Percentiles rank a stretch among this genome's conserved stretches.
These are phyloP conservation scores for Cremastinae sp. DNA, from an alignment of 2,888 invertebrate species.

Conservation along the genomic window DNA sequence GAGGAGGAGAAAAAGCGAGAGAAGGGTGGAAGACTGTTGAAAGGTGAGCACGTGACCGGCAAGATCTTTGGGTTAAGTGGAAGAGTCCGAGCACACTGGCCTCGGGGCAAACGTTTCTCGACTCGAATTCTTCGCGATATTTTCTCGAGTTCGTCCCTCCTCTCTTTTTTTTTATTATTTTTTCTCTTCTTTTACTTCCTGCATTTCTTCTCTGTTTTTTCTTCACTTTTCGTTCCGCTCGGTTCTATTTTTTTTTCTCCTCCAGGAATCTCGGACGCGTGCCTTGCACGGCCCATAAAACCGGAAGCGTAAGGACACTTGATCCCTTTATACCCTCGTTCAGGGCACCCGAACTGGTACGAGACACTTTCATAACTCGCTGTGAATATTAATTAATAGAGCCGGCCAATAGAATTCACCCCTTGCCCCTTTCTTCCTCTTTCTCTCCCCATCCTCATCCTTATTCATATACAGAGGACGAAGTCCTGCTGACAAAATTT, in stretches of 20 bases:
- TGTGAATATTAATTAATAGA: constrained; percentile 52
- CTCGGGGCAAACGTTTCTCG: constrained; percentile 27
- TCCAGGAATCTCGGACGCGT: constrained; percentile 19
- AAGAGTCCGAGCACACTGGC: constrained; percentile 33
- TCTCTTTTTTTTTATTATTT: constrained; percentile 2
- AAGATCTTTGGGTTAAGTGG: constrained; percentile 39
- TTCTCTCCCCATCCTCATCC: too few species aligned
- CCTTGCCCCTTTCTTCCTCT: background rate
- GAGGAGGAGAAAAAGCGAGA: constrained; percentile 7
- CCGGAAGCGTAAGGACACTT: constrained; percentile 26
- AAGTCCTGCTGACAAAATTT: too few species aligned
- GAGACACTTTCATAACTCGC: constrained; percentile 8
- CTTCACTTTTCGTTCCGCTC: constrained; percentile 5
- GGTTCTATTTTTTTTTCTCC: background rate
- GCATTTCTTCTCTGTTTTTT: background rate
- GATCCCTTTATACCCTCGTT: constrained; percentile 44
- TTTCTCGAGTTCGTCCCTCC: background rate
- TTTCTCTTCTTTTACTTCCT: background rate
- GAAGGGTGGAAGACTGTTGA: constrained; percentile 28
- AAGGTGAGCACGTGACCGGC: constrained; percentile 45
- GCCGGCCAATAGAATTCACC: constrained; percentile 17
- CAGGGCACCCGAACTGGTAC: background rate
- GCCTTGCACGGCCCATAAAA: constrained; percentile 12
- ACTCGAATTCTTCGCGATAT: constrained; percentile 30
- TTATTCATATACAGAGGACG: background rate